Evolutionary conservation across 2,888 invertebrate species (phyloP).

Genomic region (Agonopterix alstromeriana): DNA sequence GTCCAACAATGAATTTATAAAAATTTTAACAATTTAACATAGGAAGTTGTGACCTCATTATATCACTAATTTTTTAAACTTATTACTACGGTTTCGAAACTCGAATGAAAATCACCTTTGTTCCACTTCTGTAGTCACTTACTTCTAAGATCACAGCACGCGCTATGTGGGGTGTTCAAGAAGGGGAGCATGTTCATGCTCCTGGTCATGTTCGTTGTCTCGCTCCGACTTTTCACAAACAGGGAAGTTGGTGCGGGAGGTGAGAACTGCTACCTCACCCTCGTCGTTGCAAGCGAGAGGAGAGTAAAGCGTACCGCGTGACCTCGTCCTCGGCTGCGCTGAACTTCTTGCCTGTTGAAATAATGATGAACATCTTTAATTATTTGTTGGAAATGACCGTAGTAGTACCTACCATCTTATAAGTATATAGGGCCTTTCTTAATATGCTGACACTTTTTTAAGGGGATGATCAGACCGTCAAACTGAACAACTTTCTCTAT

Average conservation of each 20-base stretch:
- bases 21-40: conserved; percentile 9
- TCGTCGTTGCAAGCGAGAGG: conserved; percentile 57
- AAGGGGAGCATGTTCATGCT: conserved; percentile 42
- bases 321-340: conserved; percentile 21
- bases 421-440: background rate
- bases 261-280: conserved; percentile 45
- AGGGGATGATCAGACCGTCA: no score
- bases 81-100: conserved; percentile 6
- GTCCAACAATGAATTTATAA: background rate
- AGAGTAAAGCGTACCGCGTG: conserved; percentile 44
- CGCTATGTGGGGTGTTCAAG: conserved; percentile 64
- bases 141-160: conserved; percentile 52
- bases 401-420: no score
- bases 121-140: conserved; percentile 13
- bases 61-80: conserved; percentile 5
- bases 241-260: conserved; percentile 32
- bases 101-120: conserved; percentile 3
- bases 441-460: background rate
- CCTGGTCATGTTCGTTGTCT: conserved; percentile 11
- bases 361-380: background rate
- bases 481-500: no score
- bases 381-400: background rate
- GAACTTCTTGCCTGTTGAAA: conserved; percentile 25
- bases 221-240: conserved; percentile 19
- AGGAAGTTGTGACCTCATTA: conserved; percentile 22